Evolutionary conservation across 2,888 invertebrate species (phyloP).

Genomic region (Lepas anatifera): DNA sequence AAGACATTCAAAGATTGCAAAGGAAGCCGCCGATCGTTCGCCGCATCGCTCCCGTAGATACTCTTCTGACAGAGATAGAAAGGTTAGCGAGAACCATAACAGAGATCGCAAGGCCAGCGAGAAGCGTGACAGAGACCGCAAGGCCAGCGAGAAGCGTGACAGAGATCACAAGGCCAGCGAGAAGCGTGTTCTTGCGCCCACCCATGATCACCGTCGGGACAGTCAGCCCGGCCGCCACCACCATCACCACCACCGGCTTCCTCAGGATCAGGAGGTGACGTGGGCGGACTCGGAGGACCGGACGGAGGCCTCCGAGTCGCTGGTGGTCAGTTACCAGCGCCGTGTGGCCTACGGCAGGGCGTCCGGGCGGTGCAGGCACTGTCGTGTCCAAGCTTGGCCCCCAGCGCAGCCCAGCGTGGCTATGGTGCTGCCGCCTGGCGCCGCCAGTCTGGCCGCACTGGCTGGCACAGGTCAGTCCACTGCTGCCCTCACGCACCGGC

Average conservation of each 20-base stretch:
- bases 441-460: not conserved
- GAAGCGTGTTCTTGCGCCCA: not conserved
- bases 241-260: no score
- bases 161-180: not conserved
- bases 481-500: no score
- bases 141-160: not conserved
- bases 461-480: not conserved
- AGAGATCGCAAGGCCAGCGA: no score
- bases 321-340: constrained; percentile 2
- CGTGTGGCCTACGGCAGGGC: not conserved
- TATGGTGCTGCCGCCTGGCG: not conserved
- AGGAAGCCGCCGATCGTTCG: no score
- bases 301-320: not conserved
- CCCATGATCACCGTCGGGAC: not conserved
- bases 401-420: not conserved
- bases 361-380: not conserved
- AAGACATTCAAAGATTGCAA: no score
- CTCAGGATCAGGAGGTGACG: no score
- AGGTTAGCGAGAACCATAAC: no score
- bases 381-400: not conserved
- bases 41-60: no score
- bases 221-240: not conserved
- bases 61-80: no score
- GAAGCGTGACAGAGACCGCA: not conserved
- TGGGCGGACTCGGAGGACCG: not conserved